Evolutionary conservation across 2,888 invertebrate genomes (phyloP), one percentile per base, ranked within the genome.

Genomic region (Julus scanicus): DNA sequence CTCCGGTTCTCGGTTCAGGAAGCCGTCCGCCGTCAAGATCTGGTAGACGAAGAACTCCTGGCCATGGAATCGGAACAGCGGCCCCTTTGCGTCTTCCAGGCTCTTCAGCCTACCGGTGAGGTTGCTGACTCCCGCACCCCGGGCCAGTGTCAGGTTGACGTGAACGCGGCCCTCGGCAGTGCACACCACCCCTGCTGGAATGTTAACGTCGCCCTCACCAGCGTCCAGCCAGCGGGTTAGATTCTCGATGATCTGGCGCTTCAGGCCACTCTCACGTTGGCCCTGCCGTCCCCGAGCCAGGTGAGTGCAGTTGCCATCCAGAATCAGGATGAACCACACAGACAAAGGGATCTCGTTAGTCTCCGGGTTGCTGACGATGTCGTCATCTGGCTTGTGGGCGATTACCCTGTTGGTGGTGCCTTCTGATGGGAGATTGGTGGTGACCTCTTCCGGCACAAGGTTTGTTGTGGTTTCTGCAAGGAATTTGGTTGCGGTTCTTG

Each of bases 281-380:
- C 53, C 49, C 53, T 80, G 83, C 2, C 48, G 83, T 1, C 84
- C 84, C 2, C 48, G 40, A 29, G 44, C 40, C 44, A 84, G 80
- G 40, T 86, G 57, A 4, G 87, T 87, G 84, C 89, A 89, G 44
- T 89, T 89, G 49, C 89, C 87, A 17, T 63, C 86, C 13, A 89
- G 80, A 13, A 83, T 53, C 37, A 89, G 71, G 37, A 89, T 80
- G 80, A 87, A 89, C 89, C 89, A 89, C 15, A 11, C 11, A 1
- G 17, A 3, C 5, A 48, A 6, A 29, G 53, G 13, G 13, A 63
- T 63, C 3, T 63, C 87, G 87, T 53, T 87, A 6, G 53, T 13
- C 20, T 87, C 57, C 57, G 6, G 11, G 29, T 20, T 84, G 40
- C 3, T 37, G 39, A n/a, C 37, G 84, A n/a, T 37, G 37, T 84